Conservation (phyloP, 1,140 invertebrate species). For the Hestina assimilis region DNA sequence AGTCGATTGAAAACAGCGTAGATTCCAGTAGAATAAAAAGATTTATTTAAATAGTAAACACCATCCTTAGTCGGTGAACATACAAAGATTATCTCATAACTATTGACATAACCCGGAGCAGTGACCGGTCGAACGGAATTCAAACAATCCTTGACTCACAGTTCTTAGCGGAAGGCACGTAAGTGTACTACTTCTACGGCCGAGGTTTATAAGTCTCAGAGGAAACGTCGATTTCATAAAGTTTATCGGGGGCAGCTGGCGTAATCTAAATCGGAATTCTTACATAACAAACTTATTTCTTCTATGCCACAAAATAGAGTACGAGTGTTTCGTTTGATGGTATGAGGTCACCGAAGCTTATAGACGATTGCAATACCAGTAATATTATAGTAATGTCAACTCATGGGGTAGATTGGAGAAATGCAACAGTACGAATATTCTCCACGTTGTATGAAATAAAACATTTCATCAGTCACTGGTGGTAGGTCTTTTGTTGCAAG, state of each 20-base stretch:
- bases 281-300: neutral
- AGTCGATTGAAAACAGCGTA: too few species aligned
- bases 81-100: conserved; percentile 28
- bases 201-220: conserved; percentile 31
- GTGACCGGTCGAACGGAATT: conserved; percentile 59
- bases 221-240: conserved; percentile 28
- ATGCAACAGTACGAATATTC: too few species aligned
- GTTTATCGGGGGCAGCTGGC: conserved; percentile 10
- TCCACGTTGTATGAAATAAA: too few species aligned
- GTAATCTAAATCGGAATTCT: conserved; percentile 6
- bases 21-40: too few species aligned
- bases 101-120: conserved; percentile 44
- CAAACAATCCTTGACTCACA: conserved; percentile 51
- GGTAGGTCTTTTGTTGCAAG: too few species aligned
- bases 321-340: too few species aligned
- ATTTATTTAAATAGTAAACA: neutral
- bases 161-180: conserved; percentile 56
- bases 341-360: too few species aligned
- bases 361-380: too few species aligned
- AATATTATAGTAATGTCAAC: too few species aligned
- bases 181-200: conserved; percentile 24
- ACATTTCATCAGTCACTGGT: too few species aligned
- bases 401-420: too few species aligned
- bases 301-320: too few species aligned
- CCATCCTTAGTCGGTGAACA: neutral